Percentiles rank a stretch among this genome's conserved stretches.
These are phyloP conservation scores for Trichechus manatus DNA, from an alignment of 2,113 vertebrate genomes.

Conservation along the genomic window DNA sequence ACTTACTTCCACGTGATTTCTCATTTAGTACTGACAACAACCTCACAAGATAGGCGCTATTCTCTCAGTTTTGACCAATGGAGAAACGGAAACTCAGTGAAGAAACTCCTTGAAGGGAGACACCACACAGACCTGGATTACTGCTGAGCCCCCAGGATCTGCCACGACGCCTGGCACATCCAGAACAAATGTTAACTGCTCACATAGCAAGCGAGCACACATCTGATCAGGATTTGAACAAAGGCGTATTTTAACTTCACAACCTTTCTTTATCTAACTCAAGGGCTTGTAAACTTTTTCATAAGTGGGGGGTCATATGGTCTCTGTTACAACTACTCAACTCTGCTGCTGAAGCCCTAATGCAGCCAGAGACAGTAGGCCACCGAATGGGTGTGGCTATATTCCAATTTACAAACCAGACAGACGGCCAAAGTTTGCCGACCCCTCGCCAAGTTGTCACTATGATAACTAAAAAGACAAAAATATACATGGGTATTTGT, in stretches of 20 bases:
- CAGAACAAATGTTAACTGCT: neutral
- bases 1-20: neutral
- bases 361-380: neutral
- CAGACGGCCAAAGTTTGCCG: neutral
- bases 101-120: neutral
- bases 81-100: neutral
- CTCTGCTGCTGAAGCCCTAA: neutral
- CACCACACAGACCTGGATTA: neutral
- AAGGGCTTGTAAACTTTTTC: conserved; percentile 25
- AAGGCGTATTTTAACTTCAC: conserved; percentile 26
- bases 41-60: neutral
- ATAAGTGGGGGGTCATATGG: neutral
- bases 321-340: neutral
- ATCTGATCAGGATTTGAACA: conserved; percentile 8
- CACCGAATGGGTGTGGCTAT: neutral
- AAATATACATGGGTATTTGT: neutral
- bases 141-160: neutral
- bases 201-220: neutral
- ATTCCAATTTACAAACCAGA: conserved; percentile 49
- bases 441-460: neutral
- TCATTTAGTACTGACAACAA: neutral
- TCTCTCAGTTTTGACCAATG: neutral
- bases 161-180: neutral
- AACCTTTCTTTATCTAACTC: conserved; percentile 35
- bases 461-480: conserved; percentile 21